Evolutionary conservation across 2,113 vertebrate genomes (phyloP).

Genomic region (Oreochromis spilurus): DNA sequence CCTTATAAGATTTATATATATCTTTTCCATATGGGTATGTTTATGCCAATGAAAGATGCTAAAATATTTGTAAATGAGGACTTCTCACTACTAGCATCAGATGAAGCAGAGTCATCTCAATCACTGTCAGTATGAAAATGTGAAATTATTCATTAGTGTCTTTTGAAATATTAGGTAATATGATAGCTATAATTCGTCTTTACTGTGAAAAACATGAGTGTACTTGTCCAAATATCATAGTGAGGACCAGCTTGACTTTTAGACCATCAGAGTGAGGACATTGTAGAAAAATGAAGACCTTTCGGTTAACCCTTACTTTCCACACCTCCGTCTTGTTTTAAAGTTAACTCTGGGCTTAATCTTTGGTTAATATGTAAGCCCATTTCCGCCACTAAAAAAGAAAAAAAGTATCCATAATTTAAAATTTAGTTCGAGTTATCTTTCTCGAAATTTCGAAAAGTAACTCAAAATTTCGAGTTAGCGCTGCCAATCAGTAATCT

Average conservation of each 20-base stretch:
- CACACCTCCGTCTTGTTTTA: fast-evolving
- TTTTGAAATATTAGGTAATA: not conserved
- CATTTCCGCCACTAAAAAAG: not conserved
- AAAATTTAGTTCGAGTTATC: not conserved
- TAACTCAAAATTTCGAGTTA: not conserved
- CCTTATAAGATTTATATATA: too few species aligned
- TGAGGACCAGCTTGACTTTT: not conserved
- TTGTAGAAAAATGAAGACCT: not conserved
- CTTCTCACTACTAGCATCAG: not conserved
- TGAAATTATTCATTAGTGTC: not conserved
- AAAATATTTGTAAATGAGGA: not conserved
- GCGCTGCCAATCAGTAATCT: not conserved
- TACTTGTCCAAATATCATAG: not conserved
- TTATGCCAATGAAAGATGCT: not conserved
- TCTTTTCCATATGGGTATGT: not conserved
- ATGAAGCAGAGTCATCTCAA: not conserved
- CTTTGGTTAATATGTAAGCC: not conserved
- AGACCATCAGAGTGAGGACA: not conserved
- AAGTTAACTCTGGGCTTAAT: not conserved
- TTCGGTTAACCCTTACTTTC: not conserved
- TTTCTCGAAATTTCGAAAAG: not conserved
- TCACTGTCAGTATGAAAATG: not conserved
- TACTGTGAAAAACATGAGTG: not conserved
- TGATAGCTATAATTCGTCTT: not conserved
- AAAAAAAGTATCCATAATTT: not conserved